Conservation (phyloP, 1,140 invertebrate genomes). For the Apis laboriosa region DNA sequence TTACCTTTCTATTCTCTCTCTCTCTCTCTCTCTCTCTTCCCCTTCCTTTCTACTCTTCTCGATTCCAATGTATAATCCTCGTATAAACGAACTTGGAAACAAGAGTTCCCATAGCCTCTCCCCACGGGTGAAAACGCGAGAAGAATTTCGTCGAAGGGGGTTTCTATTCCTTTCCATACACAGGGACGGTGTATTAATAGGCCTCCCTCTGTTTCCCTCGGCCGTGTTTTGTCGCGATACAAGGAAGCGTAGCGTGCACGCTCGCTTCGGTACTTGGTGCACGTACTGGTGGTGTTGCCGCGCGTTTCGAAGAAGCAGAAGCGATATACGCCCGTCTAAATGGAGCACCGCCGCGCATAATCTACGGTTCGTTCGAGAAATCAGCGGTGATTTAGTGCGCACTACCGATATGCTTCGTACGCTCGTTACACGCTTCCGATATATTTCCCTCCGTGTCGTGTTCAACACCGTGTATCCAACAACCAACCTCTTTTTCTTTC, state of each 20-base stretch:
- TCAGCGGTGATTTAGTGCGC: slow-evolving; percentile 16
- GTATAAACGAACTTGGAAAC: no score
- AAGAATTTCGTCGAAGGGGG: no score
- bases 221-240: slow-evolving; percentile 3
- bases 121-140: no score
- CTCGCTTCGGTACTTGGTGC: slow-evolving; percentile 5
- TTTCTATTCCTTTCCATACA: no score
- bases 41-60: no score
- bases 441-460: not conserved
- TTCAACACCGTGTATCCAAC: not conserved
- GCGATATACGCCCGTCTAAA: slow-evolving; percentile 20
- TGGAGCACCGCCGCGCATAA: slow-evolving; percentile 22
- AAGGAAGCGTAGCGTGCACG: not conserved
- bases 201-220: not conserved
- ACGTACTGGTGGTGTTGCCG: not conserved
- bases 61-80: no score
- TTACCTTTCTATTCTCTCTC: no score
- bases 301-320: slow-evolving; percentile 3
- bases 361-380: slow-evolving; percentile 20
- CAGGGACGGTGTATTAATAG: not conserved
- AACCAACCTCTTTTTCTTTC: not conserved
- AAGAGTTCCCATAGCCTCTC: no score
- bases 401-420: not conserved
- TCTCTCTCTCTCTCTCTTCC: no score
- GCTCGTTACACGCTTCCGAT: not conserved